Evolutionary conservation across 2,797 vertebrate genomes (phyloP), one percentile per base, ranked within the genome.

Genomic region (Catamblyrhynchus diadema): DNA sequence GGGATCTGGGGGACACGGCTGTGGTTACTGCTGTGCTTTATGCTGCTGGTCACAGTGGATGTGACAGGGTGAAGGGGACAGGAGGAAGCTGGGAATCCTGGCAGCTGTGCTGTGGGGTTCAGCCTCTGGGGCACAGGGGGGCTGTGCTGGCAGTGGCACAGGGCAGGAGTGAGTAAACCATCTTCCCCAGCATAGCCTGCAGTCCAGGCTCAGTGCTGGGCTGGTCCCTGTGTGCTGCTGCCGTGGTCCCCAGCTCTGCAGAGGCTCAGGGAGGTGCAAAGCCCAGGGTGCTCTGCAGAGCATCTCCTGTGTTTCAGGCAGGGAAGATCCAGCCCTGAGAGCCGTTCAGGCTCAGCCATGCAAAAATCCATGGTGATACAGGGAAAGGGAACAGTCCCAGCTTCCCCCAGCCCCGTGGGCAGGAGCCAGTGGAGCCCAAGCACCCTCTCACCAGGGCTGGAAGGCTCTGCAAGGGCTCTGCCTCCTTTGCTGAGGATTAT

Each of bases 1-100:
- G 24, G 22, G 54, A 17, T 42, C 14, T 1, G 5, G 32, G 25
- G 57, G 20, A 32, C 0, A 3, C 0, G 1, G 32, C 50, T 53
- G 41, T 16, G 37, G 28, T 44, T 37, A 6, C 4, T 44, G 32
- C 2, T 6, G 37, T 67, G 53, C 66, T 51, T 84, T 67, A 12
- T 70, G 35, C 53, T 56, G 27, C 84, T 0, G 5, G 17, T 60
- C 60, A 23, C 0, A 0, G 28, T 21, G 70, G n/a, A 28, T 0
- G 0, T 70, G 70, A 22, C 28, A 1, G 2, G 37, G 33, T 1
- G 4, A 33, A 28, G 37, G 37, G 57, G 37, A 54, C 50, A 41
- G 59, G 16, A 30, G 53, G 37, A 32, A 10, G 30, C 47, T 86
- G 5, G 2, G 33, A 8, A 10, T 30, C 59, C 37, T 0, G 0